phyloP scores from a whole-genome alignment of 92 coral and sea anemone species.

The Epizoanthus rinbou region DNA sequence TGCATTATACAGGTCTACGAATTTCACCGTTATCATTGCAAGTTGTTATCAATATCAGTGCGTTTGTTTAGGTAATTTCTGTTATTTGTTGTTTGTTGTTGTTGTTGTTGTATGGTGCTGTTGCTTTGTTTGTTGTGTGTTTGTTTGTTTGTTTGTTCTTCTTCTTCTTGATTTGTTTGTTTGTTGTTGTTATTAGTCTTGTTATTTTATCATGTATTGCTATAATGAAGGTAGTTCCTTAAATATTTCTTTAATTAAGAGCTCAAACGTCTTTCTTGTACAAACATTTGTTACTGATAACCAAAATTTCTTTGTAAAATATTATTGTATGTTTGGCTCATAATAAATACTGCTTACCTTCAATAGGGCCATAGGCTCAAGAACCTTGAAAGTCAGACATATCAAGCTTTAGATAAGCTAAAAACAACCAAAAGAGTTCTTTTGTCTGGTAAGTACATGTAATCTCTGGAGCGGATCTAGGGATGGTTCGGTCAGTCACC shows the following conservation, averaged over 20 bases:
- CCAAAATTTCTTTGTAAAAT: background rate
- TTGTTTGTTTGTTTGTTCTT: too few species aligned
- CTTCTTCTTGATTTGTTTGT: background rate
- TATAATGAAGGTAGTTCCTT: background rate
- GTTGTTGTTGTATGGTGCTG: too few species aligned
- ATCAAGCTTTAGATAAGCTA: conserved; percentile 89
- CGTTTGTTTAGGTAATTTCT: too few species aligned
- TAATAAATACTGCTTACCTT: background rate
- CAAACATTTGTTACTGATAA: background rate
- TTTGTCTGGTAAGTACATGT: conserved; percentile 72
- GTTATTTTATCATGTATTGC: background rate
- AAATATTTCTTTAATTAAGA: background rate
- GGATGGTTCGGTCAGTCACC: too few species aligned
- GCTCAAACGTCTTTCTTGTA: background rate
- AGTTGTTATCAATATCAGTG: too few species aligned
- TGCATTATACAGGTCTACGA: too few species aligned
- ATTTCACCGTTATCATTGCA: too few species aligned
- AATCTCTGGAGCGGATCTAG: too few species aligned
- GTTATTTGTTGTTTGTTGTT: too few species aligned
- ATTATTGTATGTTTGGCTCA: background rate
- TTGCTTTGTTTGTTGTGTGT: too few species aligned
- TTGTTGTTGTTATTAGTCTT: background rate
- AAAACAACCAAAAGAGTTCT: conserved; percentile 82
- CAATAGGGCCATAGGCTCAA: conserved; percentile 89
- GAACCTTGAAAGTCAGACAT: conserved; percentile 96